Conservation (phyloP, 2,888 invertebrate genomes). For the Eledona agricola region DNA sequence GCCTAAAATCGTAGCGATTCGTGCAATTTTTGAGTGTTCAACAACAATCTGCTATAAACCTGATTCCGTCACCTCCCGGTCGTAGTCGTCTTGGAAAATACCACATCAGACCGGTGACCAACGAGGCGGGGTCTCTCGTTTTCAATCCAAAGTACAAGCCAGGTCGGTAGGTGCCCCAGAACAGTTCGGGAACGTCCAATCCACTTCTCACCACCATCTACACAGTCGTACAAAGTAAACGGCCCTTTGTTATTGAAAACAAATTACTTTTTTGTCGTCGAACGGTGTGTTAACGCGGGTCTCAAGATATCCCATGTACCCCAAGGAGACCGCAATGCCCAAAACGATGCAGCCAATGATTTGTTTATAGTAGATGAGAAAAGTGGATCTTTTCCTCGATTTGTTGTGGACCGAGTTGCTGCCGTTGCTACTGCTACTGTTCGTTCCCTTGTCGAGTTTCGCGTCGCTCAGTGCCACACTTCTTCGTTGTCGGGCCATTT, state of each 20-base stretch:
- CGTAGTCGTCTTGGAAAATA: conserved; percentile 77
- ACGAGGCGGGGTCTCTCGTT: conserved; percentile 86
- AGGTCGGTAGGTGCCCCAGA: conserved; percentile 95
- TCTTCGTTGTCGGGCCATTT: conserved; percentile 39
- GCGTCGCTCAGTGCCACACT: conserved; percentile 28
- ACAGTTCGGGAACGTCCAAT: conserved; percentile 77
- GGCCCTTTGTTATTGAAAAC: conserved; percentile 1
- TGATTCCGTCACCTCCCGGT: conserved; percentile 78
- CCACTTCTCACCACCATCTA: conserved; percentile 78
- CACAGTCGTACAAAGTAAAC: conserved; percentile 31
- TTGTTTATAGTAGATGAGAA: conserved; percentile 68
- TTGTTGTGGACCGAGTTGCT: conserved; percentile 54
- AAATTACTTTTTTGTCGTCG: conserved; percentile 75
- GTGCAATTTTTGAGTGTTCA: background rate
- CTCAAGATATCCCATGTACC: conserved; percentile 84
- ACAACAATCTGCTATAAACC: conserved; percentile 59
- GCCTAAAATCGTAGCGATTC: too few species aligned
- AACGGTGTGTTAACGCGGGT: conserved; percentile 89
- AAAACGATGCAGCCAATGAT: conserved; percentile 70
- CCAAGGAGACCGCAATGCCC: conserved; percentile 76
- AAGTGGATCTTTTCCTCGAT: conserved; percentile 42
- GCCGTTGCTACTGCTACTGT: conserved; percentile 62
- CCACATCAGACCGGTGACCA: conserved; percentile 97
- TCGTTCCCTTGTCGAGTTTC: conserved; percentile 49
- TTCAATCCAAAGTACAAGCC: conserved; percentile 91